Base-by-base conservation (phyloP, 2,113 vertebrate genomes). In the Climacteris rufus region DNA sequence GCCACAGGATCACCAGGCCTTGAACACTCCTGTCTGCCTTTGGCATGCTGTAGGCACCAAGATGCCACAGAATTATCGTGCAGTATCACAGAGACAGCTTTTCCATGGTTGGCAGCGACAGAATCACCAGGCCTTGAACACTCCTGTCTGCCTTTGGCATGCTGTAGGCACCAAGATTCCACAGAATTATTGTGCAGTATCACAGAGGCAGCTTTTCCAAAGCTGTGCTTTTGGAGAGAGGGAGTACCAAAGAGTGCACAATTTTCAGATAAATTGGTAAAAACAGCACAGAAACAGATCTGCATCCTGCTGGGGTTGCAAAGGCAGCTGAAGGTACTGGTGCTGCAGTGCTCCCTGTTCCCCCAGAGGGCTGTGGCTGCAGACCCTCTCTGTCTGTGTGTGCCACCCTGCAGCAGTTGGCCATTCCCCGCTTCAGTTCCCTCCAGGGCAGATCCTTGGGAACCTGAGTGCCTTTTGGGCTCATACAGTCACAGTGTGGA, bases 131-230 rank as follows among this genome's bases (percentile, higher is more conserved):
- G 30, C 37, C 23, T 11, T 4, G 23, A 3, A 3, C 14, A 7
- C 45, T 27, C 23, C 28, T 57, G 8, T 2, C 37, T 71, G 75
- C 19, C 65, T 42, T 33, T 27, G 66, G 37, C 37, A 2, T 14
- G 33, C 70, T 31, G 23, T 4, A 15, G 70, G 37, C 45, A 68
- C 42, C 15, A 7, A 2, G 16, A 2, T 15, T 22, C 42, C 44
- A 22, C 60, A 21, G 8, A 68, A 7, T 14, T 18, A 3, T 0
- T 16, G 78, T 30, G 54, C 45, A 17, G 10, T 33, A 2, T 35
- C 45, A 15, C 35, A 27, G 28, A 40, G 49, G 40, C 50, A 89
- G 52, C 45, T 57, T 57, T n/a, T 39, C 16, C 70, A 75, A 25
- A 56, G 52, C 45, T 37, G 0, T 2, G 2, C 37, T 79, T 84